Conservation (phyloP, 2,888 invertebrate genomes). For the Brenthis hecate region DNA sequence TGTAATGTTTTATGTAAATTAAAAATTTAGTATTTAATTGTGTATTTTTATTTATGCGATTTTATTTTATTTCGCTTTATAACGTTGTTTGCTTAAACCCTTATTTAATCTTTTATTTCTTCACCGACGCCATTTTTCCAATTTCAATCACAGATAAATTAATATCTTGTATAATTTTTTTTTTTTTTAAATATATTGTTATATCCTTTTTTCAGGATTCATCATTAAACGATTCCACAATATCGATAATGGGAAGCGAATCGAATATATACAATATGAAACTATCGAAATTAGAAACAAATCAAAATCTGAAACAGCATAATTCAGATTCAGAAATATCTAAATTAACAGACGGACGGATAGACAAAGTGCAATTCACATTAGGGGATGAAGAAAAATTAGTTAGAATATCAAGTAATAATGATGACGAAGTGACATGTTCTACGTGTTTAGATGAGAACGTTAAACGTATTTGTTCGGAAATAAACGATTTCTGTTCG, state of each 20-base stretch:
- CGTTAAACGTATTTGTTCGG: slow-evolving; percentile 65
- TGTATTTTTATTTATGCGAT: too few relatives aligned
- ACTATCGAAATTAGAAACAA: slow-evolving; percentile 45
- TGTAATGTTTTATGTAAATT: neutral
- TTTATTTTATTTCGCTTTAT: too few relatives aligned
- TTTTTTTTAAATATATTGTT: neutral
- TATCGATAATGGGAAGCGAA: slow-evolving; percentile 78
- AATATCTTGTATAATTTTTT: too few relatives aligned
- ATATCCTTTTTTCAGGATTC: slow-evolving; percentile 56
- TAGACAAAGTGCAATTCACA: slow-evolving; percentile 62
- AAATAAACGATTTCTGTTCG: slow-evolving; percentile 64
- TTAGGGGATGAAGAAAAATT: slow-evolving; percentile 64
- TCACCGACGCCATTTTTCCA: too few relatives aligned
- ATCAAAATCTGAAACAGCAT: slow-evolving; percentile 53
- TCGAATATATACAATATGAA: slow-evolving; percentile 74
- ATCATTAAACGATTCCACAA: slow-evolving; percentile 66
- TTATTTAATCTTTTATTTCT: too few relatives aligned
- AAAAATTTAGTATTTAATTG: neutral
- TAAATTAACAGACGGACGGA: slow-evolving; percentile 42
- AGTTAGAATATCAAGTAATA: slow-evolving; percentile 69
- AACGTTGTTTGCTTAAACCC: too few relatives aligned
- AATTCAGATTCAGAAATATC: slow-evolving; percentile 72
- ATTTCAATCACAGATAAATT: too few relatives aligned
- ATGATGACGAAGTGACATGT: slow-evolving; percentile 57
- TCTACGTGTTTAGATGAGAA: slow-evolving; percentile 55